Base-by-base conservation (phyloP, 2,888 invertebrate species). In the Eristalinus aeneus region DNA sequence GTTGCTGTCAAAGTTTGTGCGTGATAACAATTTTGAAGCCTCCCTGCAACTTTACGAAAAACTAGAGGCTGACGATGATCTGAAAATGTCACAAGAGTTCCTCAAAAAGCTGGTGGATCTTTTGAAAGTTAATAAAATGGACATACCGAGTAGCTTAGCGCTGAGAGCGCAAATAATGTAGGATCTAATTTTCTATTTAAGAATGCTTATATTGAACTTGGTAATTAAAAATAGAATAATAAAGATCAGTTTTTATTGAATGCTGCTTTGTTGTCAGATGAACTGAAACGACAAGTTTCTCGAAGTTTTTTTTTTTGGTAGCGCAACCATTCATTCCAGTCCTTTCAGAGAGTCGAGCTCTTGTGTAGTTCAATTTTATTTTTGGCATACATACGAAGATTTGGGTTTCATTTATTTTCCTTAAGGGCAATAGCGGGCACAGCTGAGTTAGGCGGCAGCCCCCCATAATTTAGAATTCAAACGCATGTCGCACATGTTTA, bases 111-210 rank as follows among this genome's bases (percentile, higher is more conserved):
- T 93, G 58, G 90, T 91, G 16, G 89, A 90, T 75, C 88, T 93
- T 54, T 89, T 93, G 31, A 89, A 90, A 88, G 88, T 91, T 20
- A 91, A 92, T 88, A 91, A 92, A 77, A 71, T 92, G 10, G 89
- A 91, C 61, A 89, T 93, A 85, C 92, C 93, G 27, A 91, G 90
- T 74, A 90, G 89, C 88, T 88, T 92, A 67, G 91, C 92, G 20
- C 75, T 92, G 75, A 90, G 91, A 73, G 92, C 92, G 0, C 91
- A 91, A 74, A 81, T 91, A 64, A 89, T 89, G 87, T 90, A 89
- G 71, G n/a, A 6, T 16, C 8, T 46, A 46, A n/a, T 46, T 46
- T 34, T 34, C 0, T 12, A 10, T 56, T 56, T 9, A 12, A 16
- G 46, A 1, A n/a, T n/a, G 6, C 16, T 16, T 46, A 16, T 46